Base-by-base conservation (phyloP, 2,888 invertebrate species). In the Phortica magna region DNA sequence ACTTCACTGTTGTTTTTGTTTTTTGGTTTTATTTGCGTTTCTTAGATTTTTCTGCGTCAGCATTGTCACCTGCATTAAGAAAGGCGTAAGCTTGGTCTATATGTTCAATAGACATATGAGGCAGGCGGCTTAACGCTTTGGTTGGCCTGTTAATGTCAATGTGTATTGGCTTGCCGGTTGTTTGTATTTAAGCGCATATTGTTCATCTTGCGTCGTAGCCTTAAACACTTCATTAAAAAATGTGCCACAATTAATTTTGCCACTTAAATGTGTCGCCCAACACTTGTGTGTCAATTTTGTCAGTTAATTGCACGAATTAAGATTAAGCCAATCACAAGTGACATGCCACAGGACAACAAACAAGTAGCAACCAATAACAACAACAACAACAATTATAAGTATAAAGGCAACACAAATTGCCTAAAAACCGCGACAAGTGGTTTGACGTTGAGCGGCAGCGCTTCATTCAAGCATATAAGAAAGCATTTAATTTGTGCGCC, bases 401-500 rank as follows among this genome's bases (percentile, higher is more conserved):
- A 71, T 82, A 83, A 83, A 80, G 81, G 80, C 83, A 81, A 87
- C 88, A 84, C 87, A 88, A 87, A 87, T 88, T 87, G 83, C 80
- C 88, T 74, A 81, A 87, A 31, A 83, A 87, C 88, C 88, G 88
- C 88, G 89, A 87, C 86, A 88, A 87, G 87, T 84, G 84, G 83
- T 86, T 86, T 81, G 75, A 82, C 83, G 17, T 80, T 80, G 79
- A 78, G 78, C 74, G 22, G n/a, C 31, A 17, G 39, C 41, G 59
- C 83, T n/a, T n/a, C 87, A 88, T 82, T 88, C 82, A 81, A 88
- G 85, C 88, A 87, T 82, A 87, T 80, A 85, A 85, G 85, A 85
- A 85, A 85, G 85, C 88, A 87, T 88, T 85, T 85, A 88, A 85
- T 85, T 85, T 88, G 88, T 85, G 88, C 85, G 43, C 85, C 87